Evolutionary conservation across 2,888 invertebrate genomes (phyloP), one percentile per base, ranked within the genome.

Genomic region (Dysmachus trigonus): DNA sequence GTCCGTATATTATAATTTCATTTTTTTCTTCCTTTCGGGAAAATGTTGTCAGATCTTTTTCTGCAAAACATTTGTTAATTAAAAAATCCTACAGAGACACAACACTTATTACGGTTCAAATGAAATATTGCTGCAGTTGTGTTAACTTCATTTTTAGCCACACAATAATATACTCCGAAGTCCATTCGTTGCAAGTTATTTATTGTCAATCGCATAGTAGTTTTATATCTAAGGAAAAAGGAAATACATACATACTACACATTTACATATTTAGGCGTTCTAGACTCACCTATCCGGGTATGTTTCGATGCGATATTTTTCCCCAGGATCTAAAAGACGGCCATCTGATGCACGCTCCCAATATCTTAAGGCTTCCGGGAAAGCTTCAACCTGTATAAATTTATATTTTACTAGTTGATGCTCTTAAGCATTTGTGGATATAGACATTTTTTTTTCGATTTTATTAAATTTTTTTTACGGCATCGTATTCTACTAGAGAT

Each of bases 121-220:
- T 94, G 94, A 87, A 96, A 94, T 84, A 93, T 93, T 18, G 97
- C 98, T 90, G 95, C 95, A 0, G 97, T 96, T 73, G 95, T 95
- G 88, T 96, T 96, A 31, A 96, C 93, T 88, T 96, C 96, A 90
- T 98, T 98, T 91, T 97, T 97, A 86, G 95, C 96, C 85, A 97
- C 95, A 90, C 98, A 98, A 90, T 96, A 95, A 91, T 97, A 98
- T 87, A 94, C 94, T 18, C 95, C 95, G 86, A 95, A 94, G 90
- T 98, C 98, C 85, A 94, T 92, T 5, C 93, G 92, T 53, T 93
- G 93, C 51, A 97, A 92, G 87, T 94, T 94, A 0, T 94, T 95
- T 81, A 98, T 95, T 89, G 96, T 96, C 74, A 98, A 92, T 86
- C 94, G 94, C 96, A 97, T 97, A 90, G 94, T 94, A 88, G 95